Evolutionary conservation across 1,140 invertebrate species (phyloP), one percentile per base, ranked within the genome.

Genomic region (Lordiphosa stackelbergi): DNA sequence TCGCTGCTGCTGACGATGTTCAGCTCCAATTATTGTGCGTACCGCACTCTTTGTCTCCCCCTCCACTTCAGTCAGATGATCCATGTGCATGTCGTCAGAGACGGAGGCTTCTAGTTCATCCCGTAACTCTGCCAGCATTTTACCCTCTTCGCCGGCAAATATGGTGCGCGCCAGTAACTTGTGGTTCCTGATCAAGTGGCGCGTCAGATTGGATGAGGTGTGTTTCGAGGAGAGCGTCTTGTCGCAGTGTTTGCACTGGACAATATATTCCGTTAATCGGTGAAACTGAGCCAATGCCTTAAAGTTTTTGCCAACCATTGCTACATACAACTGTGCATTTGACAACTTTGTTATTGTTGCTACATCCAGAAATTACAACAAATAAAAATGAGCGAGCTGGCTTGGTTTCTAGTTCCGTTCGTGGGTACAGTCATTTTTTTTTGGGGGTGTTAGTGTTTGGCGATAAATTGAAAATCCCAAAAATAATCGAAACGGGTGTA

Each of bases 241-340:
- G 53, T 75, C 84, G n/a, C 83, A 85, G 19, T 79, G 71, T 37
- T 85, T 85, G 61, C 83, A 85, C 59, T 77, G 73, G 48, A 83
- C 77, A 38, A 84, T 66, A 46, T 83, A 83, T 46, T 83, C 77
- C 11, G 73, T 77, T 1, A 83, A 49, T 8, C 77, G 78, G 41
- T 83, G 73, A 37, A 83, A 83, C 16, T 83, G 77, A n/a, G 69
- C 52, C 11, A 84, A 53, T 6, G 78, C 73, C 57, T 83, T 83
- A 41, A 68, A 71, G 48, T 83, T 83, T 24, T 75, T 75, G 43
- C 77, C 77, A 49, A 83, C 77, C 77, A 83, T 83, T 45, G 43
- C 71, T 56, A 46, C 42, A 24, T 66, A 34, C 28, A 35, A 28
- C 11, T 36, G 24, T 7, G 35, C 47, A 36, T 42, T 51, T 53